These are phyloP conservation scores for Hemitrygon akajei DNA, from an alignment of 2,797 vertebrate species.

Conservation along the genomic window DNA sequence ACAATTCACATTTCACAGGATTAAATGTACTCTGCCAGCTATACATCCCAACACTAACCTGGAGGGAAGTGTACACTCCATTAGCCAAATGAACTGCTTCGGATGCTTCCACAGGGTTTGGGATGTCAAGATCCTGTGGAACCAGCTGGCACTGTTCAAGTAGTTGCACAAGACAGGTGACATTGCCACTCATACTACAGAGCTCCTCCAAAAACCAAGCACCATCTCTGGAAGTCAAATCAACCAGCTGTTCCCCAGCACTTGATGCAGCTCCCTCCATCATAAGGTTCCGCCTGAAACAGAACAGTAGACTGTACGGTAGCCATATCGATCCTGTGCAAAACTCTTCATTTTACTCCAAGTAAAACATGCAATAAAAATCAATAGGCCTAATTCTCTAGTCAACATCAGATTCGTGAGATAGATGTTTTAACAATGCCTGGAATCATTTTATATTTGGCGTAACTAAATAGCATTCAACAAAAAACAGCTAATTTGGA, in stretches of 20 bases:
- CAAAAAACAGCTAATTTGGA: not conserved
- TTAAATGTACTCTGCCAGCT: no score
- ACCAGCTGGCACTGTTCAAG: constrained; percentile 82
- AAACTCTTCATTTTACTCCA: not conserved
- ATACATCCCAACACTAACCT: constrained; percentile 58
- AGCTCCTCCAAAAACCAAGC: constrained; percentile 97
- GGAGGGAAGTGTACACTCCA: constrained; percentile 87
- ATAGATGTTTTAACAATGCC: not conserved
- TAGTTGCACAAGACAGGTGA: constrained; percentile 78
- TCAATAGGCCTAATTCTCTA: not conserved
- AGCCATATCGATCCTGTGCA: not conserved
- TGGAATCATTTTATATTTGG: not conserved
- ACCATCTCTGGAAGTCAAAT: constrained; percentile 85
- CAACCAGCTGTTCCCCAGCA: constrained; percentile 88
- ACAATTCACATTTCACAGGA: no score
- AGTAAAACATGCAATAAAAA: not conserved
- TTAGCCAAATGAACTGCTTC: constrained; percentile 86
- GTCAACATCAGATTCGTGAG: not conserved
- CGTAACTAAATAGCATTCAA: not conserved
- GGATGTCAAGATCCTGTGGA: constrained; percentile 85
- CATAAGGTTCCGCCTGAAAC: constrained; percentile 78
- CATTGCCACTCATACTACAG: constrained; percentile 91
- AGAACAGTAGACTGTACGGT: not conserved
- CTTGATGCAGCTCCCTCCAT: constrained; percentile 92
- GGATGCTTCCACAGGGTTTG: constrained; percentile 72